Evolutionary conservation across 2,113 vertebrate genomes (phyloP), one percentile per base, ranked within the genome.

Genomic region (Rostratula benghalensis): DNA sequence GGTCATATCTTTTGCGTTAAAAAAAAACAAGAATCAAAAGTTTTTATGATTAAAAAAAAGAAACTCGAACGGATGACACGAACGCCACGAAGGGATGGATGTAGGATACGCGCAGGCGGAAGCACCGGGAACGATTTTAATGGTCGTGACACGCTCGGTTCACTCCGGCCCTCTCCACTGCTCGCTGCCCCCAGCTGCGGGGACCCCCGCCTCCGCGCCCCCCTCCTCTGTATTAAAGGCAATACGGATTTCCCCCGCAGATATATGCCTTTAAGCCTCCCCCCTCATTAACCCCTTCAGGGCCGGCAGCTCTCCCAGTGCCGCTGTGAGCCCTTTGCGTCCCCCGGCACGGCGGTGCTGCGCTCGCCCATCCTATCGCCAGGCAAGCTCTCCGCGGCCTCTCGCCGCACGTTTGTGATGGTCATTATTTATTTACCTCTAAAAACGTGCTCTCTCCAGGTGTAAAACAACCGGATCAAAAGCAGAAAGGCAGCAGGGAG

Each of bases 61-160:
- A 95, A 96, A 88, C 96, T 77, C 93, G 63, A 96, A 96, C 95
- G 93, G 97, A 98, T 98, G 97, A 98, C 97, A 98, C 83, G 98
- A 98, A 98, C 97, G 85, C 83, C 89, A 96, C 97, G 95, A 97
- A 97, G 95, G 90, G 96, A 97, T 98, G 97, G 98, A 95, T 96
- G 94, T 64, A 93, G 93, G 97, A 80, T 84, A 93, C 91, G 87
- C 88, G 70, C 41, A 63, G 73, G 83, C 56, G 88, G 94, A 90
- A 77, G 94, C 74, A 75, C 93, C 89, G 85, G 87, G 94, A 67
- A 68, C 79, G 65, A 97, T 98, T 97, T 53, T 97, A 93, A 97
- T 83, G 97, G 84, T 79, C 94, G 11, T 35, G 89, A 60, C 51
- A 76, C 31, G 18, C 41, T 75, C 60, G 63, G 95, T 97, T 98